These are phyloP conservation scores for Caretta caretta DNA, from an alignment of 2,113 vertebrate species.

Conservation along the genomic window DNA sequence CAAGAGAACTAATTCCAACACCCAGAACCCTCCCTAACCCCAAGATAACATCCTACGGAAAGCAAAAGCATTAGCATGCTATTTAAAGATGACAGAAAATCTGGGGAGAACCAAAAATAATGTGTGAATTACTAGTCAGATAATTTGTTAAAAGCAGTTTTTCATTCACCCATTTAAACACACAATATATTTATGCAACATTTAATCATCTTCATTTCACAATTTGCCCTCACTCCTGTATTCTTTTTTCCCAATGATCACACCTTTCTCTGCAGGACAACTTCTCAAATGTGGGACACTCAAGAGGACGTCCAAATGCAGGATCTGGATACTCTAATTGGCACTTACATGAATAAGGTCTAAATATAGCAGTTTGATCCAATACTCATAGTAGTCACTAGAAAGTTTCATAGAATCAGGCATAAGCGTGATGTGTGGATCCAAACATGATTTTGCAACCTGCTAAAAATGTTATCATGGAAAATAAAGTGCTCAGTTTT, in stretches of 20 bases:
- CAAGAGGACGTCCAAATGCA: neutral
- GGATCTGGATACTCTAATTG: neutral
- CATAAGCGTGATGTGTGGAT: neutral
- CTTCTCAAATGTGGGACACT: neutral
- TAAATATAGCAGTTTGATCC: neutral
- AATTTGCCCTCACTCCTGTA: neutral
- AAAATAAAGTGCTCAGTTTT: neutral
- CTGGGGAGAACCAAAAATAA: neutral
- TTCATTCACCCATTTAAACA: neutral
- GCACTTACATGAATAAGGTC: neutral
- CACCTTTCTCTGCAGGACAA: neutral
- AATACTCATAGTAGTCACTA: neutral
- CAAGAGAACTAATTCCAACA: neutral
- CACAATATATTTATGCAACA: neutral
- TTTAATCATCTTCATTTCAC: neutral
- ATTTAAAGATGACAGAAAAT: neutral
- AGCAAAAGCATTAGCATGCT: neutral
- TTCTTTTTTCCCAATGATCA: neutral
- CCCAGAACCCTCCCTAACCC: no score
- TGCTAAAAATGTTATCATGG: neutral
- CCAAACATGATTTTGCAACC: neutral
- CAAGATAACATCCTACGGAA: no score
- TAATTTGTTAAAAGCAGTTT: neutral
- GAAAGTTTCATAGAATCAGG: neutral
- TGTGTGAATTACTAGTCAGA: neutral